phyloP scores from a whole-genome alignment of 2,888 invertebrate genomes.

The Arge pagana region DNA sequence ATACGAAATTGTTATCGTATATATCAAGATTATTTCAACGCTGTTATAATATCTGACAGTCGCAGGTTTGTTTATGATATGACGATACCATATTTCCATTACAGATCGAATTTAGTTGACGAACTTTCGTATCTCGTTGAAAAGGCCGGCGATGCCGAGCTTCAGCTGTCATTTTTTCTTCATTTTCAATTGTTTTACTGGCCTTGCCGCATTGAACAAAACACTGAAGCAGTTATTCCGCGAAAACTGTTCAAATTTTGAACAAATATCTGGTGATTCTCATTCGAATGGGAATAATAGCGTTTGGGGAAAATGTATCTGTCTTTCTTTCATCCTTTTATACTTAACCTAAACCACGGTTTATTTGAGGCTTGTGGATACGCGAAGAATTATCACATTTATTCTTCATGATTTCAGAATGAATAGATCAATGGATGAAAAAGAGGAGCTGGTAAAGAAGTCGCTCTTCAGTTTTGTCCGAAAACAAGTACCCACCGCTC shows the following conservation, averaged over 20 bases:
- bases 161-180: conserved; percentile 28
- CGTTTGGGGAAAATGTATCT: too few species aligned
- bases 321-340: too few species aligned
- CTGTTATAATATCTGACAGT: conserved; percentile 17
- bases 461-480: conserved; percentile 82
- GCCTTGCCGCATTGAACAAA: too few species aligned
- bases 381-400: conserved; percentile 12
- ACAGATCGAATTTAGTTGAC: too few species aligned
- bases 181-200: conserved; percentile 14
- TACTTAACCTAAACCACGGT: too few species aligned
- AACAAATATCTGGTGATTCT: too few species aligned
- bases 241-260: too few species aligned
- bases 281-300: too few species aligned
- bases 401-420: conserved; percentile 40
- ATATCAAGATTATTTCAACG: conserved; percentile 26
- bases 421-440: conserved; percentile 64
- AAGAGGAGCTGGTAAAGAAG: conserved; percentile 77
- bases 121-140: too few species aligned
- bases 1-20: conserved; percentile 46
- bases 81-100: too few species aligned
- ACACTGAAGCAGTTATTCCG: too few species aligned
- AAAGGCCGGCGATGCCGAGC: conserved; percentile 32
- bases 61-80: conserved; percentile 33
- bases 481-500: conserved; percentile 79
- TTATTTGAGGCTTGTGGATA: too few species aligned